Percentiles rank a stretch among this genome's conserved stretches.
phyloP scores from a whole-genome alignment of 2,113 vertebrate genomes.

The Pipra filicauda region DNA sequence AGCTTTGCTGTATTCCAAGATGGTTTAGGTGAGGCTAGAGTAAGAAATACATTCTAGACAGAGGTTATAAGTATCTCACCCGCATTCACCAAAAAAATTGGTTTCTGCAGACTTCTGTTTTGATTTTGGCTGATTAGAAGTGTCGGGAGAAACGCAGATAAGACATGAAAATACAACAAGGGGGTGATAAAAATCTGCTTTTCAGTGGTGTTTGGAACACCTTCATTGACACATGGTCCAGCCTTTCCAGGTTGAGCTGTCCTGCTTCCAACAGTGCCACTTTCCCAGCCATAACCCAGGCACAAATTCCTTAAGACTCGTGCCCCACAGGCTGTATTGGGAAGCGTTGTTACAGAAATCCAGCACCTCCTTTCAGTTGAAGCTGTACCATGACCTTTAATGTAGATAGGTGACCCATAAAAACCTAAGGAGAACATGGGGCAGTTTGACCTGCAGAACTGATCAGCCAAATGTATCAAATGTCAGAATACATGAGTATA shows the following conservation, averaged over 20 bases:
- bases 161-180: not conserved
- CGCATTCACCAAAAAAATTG: not conserved
- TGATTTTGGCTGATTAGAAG: not conserved
- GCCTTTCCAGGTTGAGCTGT: not conserved
- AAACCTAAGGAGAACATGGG: accelerated
- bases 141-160: accelerated
- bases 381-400: not conserved
- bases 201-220: not conserved
- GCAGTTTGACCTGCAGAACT: not conserved
- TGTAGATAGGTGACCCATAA: not conserved
- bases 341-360: not conserved
- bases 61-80: not conserved
- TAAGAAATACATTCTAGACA: not conserved
- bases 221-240: accelerated
- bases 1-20: not conserved
- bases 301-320: not conserved
- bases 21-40: not conserved
- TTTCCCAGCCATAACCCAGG: not conserved
- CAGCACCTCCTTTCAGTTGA: not conserved
- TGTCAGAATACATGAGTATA: not conserved
- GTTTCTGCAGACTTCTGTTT: not conserved
- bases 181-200: not conserved
- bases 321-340: not conserved
- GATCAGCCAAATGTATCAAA: not conserved
- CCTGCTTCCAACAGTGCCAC: not conserved